Conservation (phyloP, 2,888 invertebrate species). For the Falcaria lacertinaria region DNA sequence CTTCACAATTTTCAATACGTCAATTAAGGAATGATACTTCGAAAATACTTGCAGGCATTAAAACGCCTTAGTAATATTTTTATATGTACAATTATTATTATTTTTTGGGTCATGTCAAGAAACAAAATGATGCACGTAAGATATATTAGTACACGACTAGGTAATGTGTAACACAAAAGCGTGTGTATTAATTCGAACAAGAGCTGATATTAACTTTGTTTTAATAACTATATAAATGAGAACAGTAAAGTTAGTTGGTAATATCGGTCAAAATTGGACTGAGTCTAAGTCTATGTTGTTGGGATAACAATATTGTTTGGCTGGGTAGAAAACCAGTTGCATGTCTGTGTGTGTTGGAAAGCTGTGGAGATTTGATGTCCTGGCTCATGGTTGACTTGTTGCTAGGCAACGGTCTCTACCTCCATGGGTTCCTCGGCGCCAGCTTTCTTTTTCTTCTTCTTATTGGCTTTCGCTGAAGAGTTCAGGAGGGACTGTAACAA, state of each 20-base stretch:
- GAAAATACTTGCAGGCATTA: background rate
- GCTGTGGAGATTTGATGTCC: slow-evolving; percentile 37
- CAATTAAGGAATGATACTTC: slow-evolving; percentile 37
- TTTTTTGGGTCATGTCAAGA: too few relatives aligned
- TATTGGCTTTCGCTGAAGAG: slow-evolving; percentile 90
- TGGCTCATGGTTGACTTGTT: slow-evolving; percentile 17
- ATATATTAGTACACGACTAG: background rate
- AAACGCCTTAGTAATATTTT: slow-evolving; percentile 19
- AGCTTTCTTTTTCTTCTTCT: slow-evolving; percentile 94
- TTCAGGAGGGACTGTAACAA: slow-evolving; percentile 83
- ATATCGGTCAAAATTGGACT: background rate
- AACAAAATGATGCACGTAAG: background rate
- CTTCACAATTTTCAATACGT: slow-evolving; percentile 33
- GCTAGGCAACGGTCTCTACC: slow-evolving; percentile 78
- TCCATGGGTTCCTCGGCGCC: slow-evolving; percentile 81
- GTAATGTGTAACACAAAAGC: slow-evolving; percentile 6
- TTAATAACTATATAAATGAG: slow-evolving; percentile 19
- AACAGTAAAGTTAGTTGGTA: slow-evolving; percentile 16
- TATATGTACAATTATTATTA: too few relatives aligned
- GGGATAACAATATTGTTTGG: background rate
- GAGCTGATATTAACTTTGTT: slow-evolving; percentile 21
- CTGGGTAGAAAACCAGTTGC: slow-evolving; percentile 1
- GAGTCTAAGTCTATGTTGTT: background rate
- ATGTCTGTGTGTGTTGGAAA: slow-evolving; percentile 8
- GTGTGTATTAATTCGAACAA: background rate